Base-by-base conservation (phyloP, 2,797 vertebrate species). In the Gymnodraco acuticeps region DNA sequence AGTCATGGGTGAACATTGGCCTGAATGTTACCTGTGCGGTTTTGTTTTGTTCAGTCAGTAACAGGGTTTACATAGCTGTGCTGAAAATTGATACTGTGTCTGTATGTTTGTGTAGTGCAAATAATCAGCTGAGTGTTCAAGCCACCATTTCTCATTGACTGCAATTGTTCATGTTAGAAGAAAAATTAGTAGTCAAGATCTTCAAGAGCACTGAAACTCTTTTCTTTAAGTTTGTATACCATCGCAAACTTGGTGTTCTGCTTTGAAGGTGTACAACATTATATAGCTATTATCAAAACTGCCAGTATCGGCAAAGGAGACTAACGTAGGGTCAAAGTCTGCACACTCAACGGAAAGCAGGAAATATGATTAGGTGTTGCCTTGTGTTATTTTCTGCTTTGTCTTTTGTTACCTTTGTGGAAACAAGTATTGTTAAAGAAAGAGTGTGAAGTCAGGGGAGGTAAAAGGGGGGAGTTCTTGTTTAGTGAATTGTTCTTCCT, bases 391-490 rank as follows among this genome's bases (percentile, higher is more conserved):
- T 43, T 46, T 17, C 56, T 9, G 7, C 3, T 31, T 19, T 33
- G 4, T 13, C 52, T 56, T 73, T 58, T 27, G 41, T 71, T 47
- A 58, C 42, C 46, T 41, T 41, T 41, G 43, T 45, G 31, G 65
- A 63, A 10, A 48, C 41, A 52, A 8, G 70, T 38, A 31, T 80
- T 64, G 41, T 31, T 58, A 69, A 79, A 63, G 58, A 48, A 70
- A 27, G 50, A 46, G 59, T 15, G 59, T 83, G 54, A 85, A 76
- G 87, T 88, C 73, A 59, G 68, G 77, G 70, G 84, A 82, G 67
- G 59, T 69, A 70, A 71, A 64, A 38, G 48, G 5, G 17, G 43
- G 59, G 19, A 48, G 7, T 38, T 71, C 55, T 82, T 45, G 48
- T 19, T 61, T 38, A 31, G 17, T 46, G 42, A 50, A 52, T 75